phyloP scores from a whole-genome alignment of 2,113 vertebrate genomes.

The Proterorhinus semilunaris region DNA sequence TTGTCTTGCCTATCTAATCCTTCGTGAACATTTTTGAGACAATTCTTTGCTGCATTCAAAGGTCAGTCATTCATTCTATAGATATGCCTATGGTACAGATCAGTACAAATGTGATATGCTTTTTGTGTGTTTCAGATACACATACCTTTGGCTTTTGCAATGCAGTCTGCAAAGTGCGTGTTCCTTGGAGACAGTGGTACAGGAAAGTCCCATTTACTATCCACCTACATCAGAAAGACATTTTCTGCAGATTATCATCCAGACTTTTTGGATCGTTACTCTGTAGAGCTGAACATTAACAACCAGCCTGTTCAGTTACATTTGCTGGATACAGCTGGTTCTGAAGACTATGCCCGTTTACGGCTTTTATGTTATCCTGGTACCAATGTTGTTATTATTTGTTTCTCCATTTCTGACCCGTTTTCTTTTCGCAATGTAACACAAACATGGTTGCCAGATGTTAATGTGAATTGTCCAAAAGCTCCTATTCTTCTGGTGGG shows the following conservation, averaged over 20 bases:
- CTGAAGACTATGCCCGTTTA: slow-evolving; percentile 83
- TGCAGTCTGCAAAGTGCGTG: slow-evolving; percentile 87
- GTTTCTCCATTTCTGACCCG: slow-evolving; percentile 85
- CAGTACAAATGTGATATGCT: background rate
- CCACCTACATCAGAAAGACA: slow-evolving; percentile 83
- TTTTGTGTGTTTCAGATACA: slow-evolving; percentile 2
- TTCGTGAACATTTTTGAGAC: background rate
- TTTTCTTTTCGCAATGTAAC: slow-evolving; percentile 86
- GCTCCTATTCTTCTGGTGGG: slow-evolving; percentile 86
- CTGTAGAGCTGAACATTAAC: slow-evolving; percentile 55
- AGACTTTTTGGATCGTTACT: slow-evolving; percentile 83
- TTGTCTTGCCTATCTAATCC: background rate
- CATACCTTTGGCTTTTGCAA: slow-evolving; percentile 25
- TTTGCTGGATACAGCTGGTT: slow-evolving; percentile 83
- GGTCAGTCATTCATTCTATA: background rate
- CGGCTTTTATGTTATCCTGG: slow-evolving; percentile 83
- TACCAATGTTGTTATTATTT: slow-evolving; percentile 87
- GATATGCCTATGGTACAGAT: background rate
- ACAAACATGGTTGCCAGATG: slow-evolving; percentile 88
- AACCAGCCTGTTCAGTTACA: slow-evolving; percentile 80
- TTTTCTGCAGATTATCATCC: slow-evolving; percentile 86
- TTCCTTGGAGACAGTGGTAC: slow-evolving; percentile 84
- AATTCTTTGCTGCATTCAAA: background rate
- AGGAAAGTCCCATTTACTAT: slow-evolving; percentile 84
- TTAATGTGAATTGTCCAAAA: slow-evolving; percentile 85